Evolutionary conservation across 2,797 vertebrate genomes (phyloP), one percentile per base, ranked within the genome.

Genomic region (Chrysocyon brachyurus): DNA sequence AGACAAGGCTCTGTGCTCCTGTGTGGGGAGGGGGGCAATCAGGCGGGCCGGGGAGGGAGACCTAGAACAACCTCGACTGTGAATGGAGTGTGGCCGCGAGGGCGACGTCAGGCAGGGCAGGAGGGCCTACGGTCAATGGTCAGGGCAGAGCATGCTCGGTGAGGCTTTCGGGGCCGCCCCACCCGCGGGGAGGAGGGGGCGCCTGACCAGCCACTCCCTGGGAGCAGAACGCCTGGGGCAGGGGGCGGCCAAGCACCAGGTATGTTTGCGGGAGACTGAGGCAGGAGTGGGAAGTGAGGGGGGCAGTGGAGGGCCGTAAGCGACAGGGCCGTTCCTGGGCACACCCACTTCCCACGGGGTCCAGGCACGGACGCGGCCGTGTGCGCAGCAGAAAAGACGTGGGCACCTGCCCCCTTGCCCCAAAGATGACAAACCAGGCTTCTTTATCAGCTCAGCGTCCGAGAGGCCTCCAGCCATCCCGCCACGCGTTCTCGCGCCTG

Each of bases 11-110:
- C 40, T 46, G 40, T 46, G 40, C 40, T 46, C 40, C 40, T 46
- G 40, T 8, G 7, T 46, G 40, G 56, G 56, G 56, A 19, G 33
- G 19, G 36, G 0, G 31, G 5, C 17, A 8, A 1, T 52, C 12
- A 8, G 56, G 5, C 3, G 3, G 24, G 46, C 33, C 0, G 0
- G 49, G 28, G 6, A 75, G 1, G 5, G 52, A 15, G 11, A 6
- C 1, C 2, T 4, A 15, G 1, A 5, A 15, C 0, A 4, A 1
- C 6, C 8, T 46, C 40, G 40, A 46, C 40, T 5, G 2, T 0
- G 56, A 31, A 36, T 0, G 2, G 0, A 1, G 54, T 33, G 3
- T 1, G 33, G 33, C 3, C 2, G 4, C 0, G 14, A 6, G 12
- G 6, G n/a, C 54, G 2, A 2, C 6, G 16, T 8, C 3, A 3